Base-by-base conservation (phyloP, 2,113 vertebrate species). In the Rhodinocichla rosea region DNA sequence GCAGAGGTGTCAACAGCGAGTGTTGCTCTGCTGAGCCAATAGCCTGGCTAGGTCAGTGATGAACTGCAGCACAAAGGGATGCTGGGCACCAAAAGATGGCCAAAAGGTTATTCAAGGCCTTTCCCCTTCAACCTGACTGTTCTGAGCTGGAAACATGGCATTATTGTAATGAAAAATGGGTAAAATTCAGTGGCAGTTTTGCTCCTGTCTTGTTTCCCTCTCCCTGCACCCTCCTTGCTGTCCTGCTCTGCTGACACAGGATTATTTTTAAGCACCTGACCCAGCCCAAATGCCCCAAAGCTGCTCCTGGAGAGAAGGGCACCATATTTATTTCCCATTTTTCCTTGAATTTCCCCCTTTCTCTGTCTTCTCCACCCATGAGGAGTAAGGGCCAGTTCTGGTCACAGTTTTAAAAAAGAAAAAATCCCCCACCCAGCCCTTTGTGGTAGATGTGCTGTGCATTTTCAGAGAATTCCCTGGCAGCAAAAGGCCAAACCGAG, bases 361-460 rank as follows among this genome's bases (percentile, higher is more conserved):
- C 16, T 57, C 23, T 69, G 14, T 37, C 18, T 75, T 60, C 17
- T 30, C n/a, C 55, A 87, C 27, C 18, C 6, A 9, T 2, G 7
- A 53, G 21, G 18, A 44, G 35, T 9, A 52, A 30, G 10, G 7
- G 10, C 20, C 26, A n/a, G 2, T 53, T 60, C 37, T 24, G 7
- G 5, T 19, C 21, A 35, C 10, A 33, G 3, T 18, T 56, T 50
- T 9, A 11, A 23, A 49, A 40, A 14, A 1, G 5, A 5, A 45
- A 50, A 59, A 5, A 7, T 6, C 5, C 39, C 47, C 22, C 32
- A 4, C 2, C 11, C 59, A 64, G 1, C 7, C 8, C n/a, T 52
- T 18, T 3, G 1, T 13, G 71, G 24, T 32, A 30, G 50, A 45
- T 13, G 22, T 42, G 15, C 7, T 0, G 14, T 50, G 44, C 32